Evolutionary conservation across 1,140 invertebrate genomes (phyloP), one percentile per base, ranked within the genome.

Genomic region (Drosophila navojoa): DNA sequence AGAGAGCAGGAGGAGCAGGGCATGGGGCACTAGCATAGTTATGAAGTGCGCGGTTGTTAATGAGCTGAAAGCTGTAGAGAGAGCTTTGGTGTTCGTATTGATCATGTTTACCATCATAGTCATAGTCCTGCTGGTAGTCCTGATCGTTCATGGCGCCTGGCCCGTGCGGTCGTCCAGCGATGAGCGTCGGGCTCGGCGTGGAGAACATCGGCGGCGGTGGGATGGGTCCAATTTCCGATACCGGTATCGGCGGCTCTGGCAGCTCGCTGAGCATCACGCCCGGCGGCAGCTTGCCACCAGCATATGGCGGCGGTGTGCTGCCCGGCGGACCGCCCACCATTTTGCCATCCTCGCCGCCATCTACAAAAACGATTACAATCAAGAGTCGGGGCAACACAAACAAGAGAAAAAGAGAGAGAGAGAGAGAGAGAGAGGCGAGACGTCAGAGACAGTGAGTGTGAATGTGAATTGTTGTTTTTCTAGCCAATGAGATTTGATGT

Each of bases 191-290:
- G 92, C 96, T 96, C 29, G 96, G 96, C 62, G 96, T 97, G 92
- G 96, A 97, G 93, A 98, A 98, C 97, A 98, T 98, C 61, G 97
- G 97, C 60, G 97, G 97, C 73, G 97, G 97, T 85, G 97, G 97
- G 92, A 98, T 98, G 47, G 97, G 97, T 38, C 97, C 97, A 91
- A 98, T 98, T 91, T 98, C 97, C 61, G 96, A 97, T 13, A 98
- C 92, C 10, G 96, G 96, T 82, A 98, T 98, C 71, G 97, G 97
- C 53, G 97, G 97, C 92, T 98, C 97, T 55, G 97, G 97, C 79
- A 98, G 93, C 90, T 97, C 96, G 64, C 96, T 96, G 73, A 97
- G 93, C 93, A 96, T 94, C 72, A 97, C 87, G 79, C 92, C 77
- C 49, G 77, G 73, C 55, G 77, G 77, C 70, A 81, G 55, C 25